Conservation (phyloP, 2,113 vertebrate species). For the Illadopsis cleaveri region DNA sequence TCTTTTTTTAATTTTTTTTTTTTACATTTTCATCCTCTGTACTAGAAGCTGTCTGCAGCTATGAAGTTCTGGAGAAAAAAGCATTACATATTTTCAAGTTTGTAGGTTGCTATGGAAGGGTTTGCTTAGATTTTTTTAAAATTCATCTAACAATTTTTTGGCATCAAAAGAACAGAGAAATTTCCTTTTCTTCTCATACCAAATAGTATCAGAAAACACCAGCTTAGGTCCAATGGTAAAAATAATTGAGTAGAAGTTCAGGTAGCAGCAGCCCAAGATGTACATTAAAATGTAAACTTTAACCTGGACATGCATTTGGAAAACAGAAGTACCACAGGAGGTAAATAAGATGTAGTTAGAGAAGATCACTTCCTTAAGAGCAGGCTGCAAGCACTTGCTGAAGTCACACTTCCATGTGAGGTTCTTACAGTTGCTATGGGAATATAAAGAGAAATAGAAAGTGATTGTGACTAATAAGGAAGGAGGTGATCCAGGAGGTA, state of each 20-base stretch:
- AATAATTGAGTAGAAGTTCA: neutral
- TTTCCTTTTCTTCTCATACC: neutral
- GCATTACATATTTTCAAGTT: neutral
- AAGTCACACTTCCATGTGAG: neutral
- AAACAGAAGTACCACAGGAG: neutral
- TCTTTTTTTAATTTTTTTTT: neutral
- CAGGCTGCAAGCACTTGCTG: neutral
- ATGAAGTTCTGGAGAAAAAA: neutral
- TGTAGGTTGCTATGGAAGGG: neutral
- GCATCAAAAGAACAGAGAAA: neutral
- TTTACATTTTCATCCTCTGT: neutral
- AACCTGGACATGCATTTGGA: neutral
- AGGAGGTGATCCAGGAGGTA: neutral
- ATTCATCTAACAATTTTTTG: neutral
- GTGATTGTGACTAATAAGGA: neutral
- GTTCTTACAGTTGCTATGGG: neutral
- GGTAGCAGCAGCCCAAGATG: neutral
- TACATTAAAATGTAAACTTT: neutral
- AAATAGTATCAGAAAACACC: neutral
- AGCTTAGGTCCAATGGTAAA: neutral
- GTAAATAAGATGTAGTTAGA: neutral
- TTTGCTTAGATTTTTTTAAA: neutral
- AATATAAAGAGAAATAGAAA: constrained; percentile 27
- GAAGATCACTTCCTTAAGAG: neutral
- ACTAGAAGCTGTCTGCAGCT: neutral